Evolutionary conservation across 2,797 vertebrate species (phyloP), one percentile per base, ranked within the genome.

Genomic region (Astyanax mexicanus): DNA sequence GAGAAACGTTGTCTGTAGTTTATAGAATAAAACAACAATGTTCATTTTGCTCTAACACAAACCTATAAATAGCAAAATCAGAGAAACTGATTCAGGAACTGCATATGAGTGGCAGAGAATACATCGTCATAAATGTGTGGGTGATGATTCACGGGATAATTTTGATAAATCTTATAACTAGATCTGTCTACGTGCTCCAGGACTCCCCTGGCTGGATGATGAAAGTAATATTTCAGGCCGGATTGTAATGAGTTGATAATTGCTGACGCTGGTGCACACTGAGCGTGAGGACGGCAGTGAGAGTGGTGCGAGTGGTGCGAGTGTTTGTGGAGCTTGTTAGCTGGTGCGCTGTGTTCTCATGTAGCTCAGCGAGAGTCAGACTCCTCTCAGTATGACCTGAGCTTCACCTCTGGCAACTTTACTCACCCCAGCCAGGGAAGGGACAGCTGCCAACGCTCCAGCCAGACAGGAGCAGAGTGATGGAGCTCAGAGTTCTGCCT

Each of bases 381-480:
- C 65, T n/a, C 17, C 3, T 35, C 45, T 35, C n/a, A 21, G 29
- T 54, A 40, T 38, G 67, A 54, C 67, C 67, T 51, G 21, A 42
- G 29, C 37, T 55, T 74, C 47, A 54, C 60, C 60, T 40, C 47
- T 64, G 44, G 62, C 21, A 47, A 25, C 25, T 21, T n/a, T 19
- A 0, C 25, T 45, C 23, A 45, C 64, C 23, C 38, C 25, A 11
- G 58, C 3, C 54, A 13, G 11, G 7, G 12, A 44, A 42, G 40
- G 61, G 40, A 44, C 11, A 32, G 6, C 38, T 66, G 51, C 72
- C 62, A 67, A 67, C 55, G 32, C 57, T 44, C 13, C 23, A 67
- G 38, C 44, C 49, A 66, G 61, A 73, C 45, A 73, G 44, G 55
- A 72, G 35, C 47, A 47, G 57, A 32, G 35, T 19, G 4, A 51